Percentiles rank a stretch among this genome's conserved stretches.
Conservation (phyloP, 2,113 vertebrate species). For the Catagonus wagneri region DNA sequence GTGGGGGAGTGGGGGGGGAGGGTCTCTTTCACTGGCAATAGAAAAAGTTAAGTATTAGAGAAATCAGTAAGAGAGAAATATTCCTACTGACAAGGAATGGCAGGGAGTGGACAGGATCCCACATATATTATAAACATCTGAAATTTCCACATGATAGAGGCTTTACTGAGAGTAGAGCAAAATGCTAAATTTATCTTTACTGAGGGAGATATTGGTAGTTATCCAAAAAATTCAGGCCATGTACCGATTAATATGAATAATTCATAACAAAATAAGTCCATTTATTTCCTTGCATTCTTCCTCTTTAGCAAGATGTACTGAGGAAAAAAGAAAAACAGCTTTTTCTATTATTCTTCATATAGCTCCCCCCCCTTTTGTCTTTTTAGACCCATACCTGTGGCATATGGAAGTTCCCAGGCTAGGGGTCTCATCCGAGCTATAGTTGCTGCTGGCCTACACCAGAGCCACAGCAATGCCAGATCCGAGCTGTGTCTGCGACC, state of each 20-base stretch:
- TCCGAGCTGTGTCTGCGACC: too few relatives aligned
- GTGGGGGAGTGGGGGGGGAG: not conserved
- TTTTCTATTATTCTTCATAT: slow-evolving; percentile 24
- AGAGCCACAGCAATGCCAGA: too few relatives aligned
- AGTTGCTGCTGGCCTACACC: too few relatives aligned
- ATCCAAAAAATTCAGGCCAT: slow-evolving; percentile 18
- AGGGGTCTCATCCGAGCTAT: too few relatives aligned
- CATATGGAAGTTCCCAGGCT: too few relatives aligned
- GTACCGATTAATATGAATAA: slow-evolving; percentile 63
- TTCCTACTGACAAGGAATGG: not conserved
- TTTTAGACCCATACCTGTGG: too few relatives aligned
- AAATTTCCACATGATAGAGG: slow-evolving; percentile 37
- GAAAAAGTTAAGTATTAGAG: slow-evolving; percentile 34
- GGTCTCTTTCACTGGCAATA: not conserved
- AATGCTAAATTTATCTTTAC: slow-evolving; percentile 44
- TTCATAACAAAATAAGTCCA: slow-evolving; percentile 53
- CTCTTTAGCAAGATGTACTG: slow-evolving; percentile 44
- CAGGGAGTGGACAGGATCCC: not conserved
- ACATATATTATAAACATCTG: not conserved
- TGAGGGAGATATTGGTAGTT: slow-evolving; percentile 45
- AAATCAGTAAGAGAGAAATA: slow-evolving; percentile 14
- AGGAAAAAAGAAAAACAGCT: not conserved
- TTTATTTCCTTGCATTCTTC: slow-evolving; percentile 49
- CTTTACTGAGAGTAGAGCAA: slow-evolving; percentile 16
- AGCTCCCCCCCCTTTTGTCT: too few relatives aligned